Percentiles rank a stretch among this genome's conserved stretches.
Conservation (phyloP, 2,797 vertebrate genomes). For the Tachyglossus aculeatus region DNA sequence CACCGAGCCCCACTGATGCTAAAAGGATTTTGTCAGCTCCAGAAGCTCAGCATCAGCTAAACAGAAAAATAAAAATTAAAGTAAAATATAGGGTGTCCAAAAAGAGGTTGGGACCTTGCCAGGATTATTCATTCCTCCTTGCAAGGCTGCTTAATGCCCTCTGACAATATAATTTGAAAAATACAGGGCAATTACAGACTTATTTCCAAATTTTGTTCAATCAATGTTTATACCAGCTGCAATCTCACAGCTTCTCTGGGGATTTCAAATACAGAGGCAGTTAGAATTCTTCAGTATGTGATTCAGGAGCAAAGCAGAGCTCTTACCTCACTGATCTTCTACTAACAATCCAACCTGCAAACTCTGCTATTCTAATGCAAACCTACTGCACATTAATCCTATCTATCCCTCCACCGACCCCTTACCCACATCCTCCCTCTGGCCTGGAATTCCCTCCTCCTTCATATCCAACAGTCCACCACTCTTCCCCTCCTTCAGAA, state of each 20-base stretch:
- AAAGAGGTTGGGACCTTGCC: neutral
- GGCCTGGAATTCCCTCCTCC: too few species aligned
- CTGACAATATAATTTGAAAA: neutral
- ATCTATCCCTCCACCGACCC: too few species aligned
- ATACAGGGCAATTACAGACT: neutral
- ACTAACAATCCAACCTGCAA: too few species aligned
- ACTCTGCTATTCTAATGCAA: too few species aligned
- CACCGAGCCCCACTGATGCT: too few species aligned
- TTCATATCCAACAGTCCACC: too few species aligned
- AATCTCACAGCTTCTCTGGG: slow-evolving; percentile 1
- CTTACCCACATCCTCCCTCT: too few species aligned
- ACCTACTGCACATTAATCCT: too few species aligned
- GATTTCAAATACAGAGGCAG: neutral
- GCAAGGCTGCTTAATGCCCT: neutral
- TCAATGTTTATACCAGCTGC: neutral
- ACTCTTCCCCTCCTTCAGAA: too few species aligned
- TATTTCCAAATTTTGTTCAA: neutral
- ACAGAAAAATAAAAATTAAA: slow-evolving; percentile 12
- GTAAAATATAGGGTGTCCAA: neutral
- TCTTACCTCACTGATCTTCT: neutral
- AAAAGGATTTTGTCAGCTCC: neutral
- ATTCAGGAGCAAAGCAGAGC: neutral
- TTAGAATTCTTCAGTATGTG: neutral
- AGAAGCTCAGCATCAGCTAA: neutral
- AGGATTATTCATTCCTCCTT: neutral